Evolutionary conservation across 1,140 invertebrate species (phyloP), one percentile per base, ranked within the genome.

Genomic region (Brachionus rotundiformis): DNA sequence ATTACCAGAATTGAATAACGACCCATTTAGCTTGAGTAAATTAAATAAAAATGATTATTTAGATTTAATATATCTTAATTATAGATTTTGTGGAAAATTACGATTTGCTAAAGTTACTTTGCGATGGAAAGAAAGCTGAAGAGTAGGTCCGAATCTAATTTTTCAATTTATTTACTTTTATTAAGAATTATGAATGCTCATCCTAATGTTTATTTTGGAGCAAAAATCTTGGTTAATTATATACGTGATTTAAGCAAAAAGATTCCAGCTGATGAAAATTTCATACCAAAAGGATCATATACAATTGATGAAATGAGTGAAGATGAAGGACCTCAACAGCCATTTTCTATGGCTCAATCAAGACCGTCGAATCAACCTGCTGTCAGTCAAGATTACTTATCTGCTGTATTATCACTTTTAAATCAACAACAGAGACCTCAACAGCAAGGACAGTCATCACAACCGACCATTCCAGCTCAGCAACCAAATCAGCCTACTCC

Each of bases 281-380:
- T 73, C n/a, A 10, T 73, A 11, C 19, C 68, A 31, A 73, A 73
- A 73, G 68, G 68, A 44, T 73, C 68, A 13, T 73, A 47, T 73
- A 44, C 68, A 10, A 73, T 73, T 25, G 68, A 73, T 27, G 68
- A 73, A 44, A 73, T 73, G 68, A 73, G 68, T n/a, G 68, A 73
- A 44, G 68, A 73, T 41, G 68, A 73, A 73, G 68, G 44, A n/a
- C 36, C 36, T 27, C 68, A 73, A 25, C 68, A 29, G n/a, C 19
- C 8, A 0, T 73, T 31, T 73, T n/a, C 68, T 8, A 73, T 73
- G 68, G 19, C n/a, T 44, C 68, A 44, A 41, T 23, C 68, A 0
- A 73, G 68, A 73, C 68, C 6, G 44, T 2, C 68, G 27, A 41
- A 73, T 44, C 68, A 73, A 47, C 68, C 68, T 27, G 39, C 68